Evolutionary conservation across 2,888 invertebrate genomes (phyloP).

Genomic region (Mayetiola destructor): DNA sequence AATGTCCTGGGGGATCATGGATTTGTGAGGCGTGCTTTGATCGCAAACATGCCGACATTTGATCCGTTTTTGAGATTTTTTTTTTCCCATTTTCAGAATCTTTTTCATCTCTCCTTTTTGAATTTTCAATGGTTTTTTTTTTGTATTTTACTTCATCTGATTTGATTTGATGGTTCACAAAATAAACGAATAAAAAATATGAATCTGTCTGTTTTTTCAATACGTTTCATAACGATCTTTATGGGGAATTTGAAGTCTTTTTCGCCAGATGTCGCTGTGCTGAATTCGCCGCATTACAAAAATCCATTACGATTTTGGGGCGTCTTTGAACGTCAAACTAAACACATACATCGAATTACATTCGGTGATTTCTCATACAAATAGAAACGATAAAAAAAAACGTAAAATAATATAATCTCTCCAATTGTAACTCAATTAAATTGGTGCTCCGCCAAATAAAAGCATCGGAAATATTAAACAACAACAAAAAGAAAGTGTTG

Average conservation of each 20-base stretch:
- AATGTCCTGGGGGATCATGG: constrained; percentile 24
- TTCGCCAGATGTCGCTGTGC: neutral
- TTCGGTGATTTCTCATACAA: neutral
- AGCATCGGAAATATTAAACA: neutral
- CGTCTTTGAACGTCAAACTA: constrained; percentile 2
- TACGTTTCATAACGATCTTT: neutral
- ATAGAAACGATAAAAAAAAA: neutral
- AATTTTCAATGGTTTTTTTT: too few species aligned
- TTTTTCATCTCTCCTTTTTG: too few species aligned
- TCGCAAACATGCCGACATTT: neutral
- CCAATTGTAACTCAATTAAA: constrained; percentile 9
- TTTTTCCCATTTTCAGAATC: too few species aligned
- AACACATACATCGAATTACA: neutral
- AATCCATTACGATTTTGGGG: neutral
- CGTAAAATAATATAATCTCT: neutral
- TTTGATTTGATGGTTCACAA: too few species aligned
- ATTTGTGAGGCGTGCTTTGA: constrained; percentile 14
- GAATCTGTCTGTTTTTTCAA: neutral
- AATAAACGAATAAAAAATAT: too few species aligned
- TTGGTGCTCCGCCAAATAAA: neutral
- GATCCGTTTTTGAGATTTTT: too few species aligned
- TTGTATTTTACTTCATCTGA: too few species aligned
- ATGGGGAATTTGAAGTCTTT: neutral
- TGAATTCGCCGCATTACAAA: constrained; percentile 5
- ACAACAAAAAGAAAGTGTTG: too few species aligned